Percentiles rank a stretch among this genome's conserved stretches.
Evolutionary conservation across 2,888 invertebrate genomes (phyloP).

Genomic region (Drosophila histrio): DNA sequence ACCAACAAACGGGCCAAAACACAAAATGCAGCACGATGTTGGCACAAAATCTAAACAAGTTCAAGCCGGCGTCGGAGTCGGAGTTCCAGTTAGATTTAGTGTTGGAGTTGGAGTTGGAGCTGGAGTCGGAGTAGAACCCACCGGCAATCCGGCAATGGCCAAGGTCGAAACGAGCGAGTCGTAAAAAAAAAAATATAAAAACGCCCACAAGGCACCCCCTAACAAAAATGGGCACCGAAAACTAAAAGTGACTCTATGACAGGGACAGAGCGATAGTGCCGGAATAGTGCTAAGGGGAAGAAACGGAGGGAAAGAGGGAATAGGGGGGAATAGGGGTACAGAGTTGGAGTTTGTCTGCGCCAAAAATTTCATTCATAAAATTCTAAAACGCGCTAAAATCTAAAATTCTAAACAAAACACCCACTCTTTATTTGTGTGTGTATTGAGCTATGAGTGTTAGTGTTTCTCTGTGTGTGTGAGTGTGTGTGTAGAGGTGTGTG

Average conservation of each 20-base stretch:
- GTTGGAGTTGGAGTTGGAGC: constrained; percentile 1
- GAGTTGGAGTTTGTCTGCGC: constrained; percentile 45
- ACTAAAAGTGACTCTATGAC: constrained; percentile 68
- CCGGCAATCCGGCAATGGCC: constrained; percentile 28
- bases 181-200: constrained; percentile 41
- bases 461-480: not conserved
- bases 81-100: not conserved
- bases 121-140: not conserved
- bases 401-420: constrained; percentile 82
- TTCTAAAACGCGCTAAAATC: constrained; percentile 83
- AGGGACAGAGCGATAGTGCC: not conserved
- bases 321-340: not conserved
- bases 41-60: constrained; percentile 56
- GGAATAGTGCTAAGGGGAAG: no score
- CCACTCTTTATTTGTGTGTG: not conserved
- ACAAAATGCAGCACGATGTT: constrained; percentile 41
- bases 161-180: constrained; percentile 54
- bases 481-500: constrained; percentile 8
- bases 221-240: constrained; percentile 56
- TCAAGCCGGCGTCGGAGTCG: constrained; percentile 30
- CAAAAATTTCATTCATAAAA: constrained; percentile 83
- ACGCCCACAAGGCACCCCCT: constrained; percentile 37
- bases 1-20: constrained; percentile 40
- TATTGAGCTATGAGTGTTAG: not conserved
- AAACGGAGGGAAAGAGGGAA: not conserved